These are phyloP conservation scores for Nestor notabilis DNA, from an alignment of 2,113 vertebrate genomes.

Conservation along the genomic window DNA sequence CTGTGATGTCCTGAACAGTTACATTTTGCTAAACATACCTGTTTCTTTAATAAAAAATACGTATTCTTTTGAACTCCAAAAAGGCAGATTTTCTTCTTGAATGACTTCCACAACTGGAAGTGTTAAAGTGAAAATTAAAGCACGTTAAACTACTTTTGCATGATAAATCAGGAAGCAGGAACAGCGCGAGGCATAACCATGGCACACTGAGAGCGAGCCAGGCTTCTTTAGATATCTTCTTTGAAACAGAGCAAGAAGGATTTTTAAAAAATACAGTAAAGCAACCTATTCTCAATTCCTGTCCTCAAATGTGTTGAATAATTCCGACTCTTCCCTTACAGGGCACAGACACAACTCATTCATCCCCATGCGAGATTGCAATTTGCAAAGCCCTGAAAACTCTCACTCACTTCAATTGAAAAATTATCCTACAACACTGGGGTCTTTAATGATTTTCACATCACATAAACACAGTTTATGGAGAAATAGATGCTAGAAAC, in stretches of 20 bases:
- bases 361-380: neutral
- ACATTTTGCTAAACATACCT: neutral
- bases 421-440: fast-evolving
- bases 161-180: neutral
- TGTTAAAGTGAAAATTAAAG: neutral
- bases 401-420: neutral
- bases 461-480: neutral
- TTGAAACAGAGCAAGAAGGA: neutral
- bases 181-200: neutral
- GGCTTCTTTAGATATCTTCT: neutral
- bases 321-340: neutral
- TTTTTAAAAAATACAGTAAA: neutral
- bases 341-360: fast-evolving
- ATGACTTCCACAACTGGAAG: neutral
- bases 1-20: neutral
- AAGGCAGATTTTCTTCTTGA: neutral
- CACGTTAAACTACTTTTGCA: neutral
- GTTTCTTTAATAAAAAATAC: neutral
- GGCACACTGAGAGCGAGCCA: neutral
- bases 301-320: neutral
- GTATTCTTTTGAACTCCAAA: neutral
- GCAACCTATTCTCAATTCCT: neutral
- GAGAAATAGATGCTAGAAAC: neutral
- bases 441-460: neutral
- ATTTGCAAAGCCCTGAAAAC: neutral